Evolutionary conservation across 64 coral and sea anemone species (phyloP), one percentile per base, ranked within the genome.

Genomic region (Pocillopora verrucosa): DNA sequence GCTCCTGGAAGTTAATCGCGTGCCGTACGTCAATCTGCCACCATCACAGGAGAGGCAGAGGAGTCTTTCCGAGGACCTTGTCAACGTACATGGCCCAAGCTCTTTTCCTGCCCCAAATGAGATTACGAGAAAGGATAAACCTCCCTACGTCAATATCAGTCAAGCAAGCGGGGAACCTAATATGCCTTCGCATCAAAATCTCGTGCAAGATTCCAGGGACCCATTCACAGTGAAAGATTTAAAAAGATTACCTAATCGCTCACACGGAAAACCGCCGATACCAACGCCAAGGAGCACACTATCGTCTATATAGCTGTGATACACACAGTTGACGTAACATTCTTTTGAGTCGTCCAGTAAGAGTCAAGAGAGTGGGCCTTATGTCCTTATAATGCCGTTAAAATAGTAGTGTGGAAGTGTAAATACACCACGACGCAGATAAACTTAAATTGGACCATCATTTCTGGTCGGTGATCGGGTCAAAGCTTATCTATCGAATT

Each of bases 281-380:
- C 82, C 82, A 85, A 70, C 82, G 37, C 82, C 82, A 26, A 68
- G 82, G n/a, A 57, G 64, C 12, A 22, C 37, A 85, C 45, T 4
- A 24, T 36, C 64, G 5, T 72, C 82, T 22, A 20, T 72, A 13
- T 72, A 57, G 72, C 9, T n/a, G 24, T 2, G 3, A 2, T 56
- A 5, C 1, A 9, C 16, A 70, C 12, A 70, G 67, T 30, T 19
- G 22, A n/a, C 67, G n/a, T 9, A 51, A 1, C 41, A 51, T 26
- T 70, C 1, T 16, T 16, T 20, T 70, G 67, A 69, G 10, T 69
- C 19, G 4, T 11, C 9, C 65, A 10, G 10, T 0, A 69, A 69
- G 65, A 24, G 16, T 69, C 16, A n/a, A 19, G 22, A 69, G 65
- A 10, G 19, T 69, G 20, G 2, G 13, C 61, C 65, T 51, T 7